Evolutionary conservation across 2,113 vertebrate species (phyloP).

Genomic region (Melanocharis versteri): DNA sequence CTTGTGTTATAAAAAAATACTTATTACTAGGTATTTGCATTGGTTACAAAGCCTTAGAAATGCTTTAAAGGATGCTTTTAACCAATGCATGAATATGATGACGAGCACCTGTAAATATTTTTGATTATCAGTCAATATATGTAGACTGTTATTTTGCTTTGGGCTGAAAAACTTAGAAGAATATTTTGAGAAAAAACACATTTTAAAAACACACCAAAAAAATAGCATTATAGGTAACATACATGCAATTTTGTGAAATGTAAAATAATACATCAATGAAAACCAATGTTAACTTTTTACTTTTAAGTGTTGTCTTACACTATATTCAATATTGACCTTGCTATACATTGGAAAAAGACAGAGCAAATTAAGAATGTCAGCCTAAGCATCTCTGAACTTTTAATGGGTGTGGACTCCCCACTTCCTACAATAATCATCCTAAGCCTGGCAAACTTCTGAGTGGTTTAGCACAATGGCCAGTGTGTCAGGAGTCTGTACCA

Average conservation of each 20-base stretch:
- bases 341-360: background rate
- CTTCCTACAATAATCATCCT: background rate
- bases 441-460: background rate
- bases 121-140: background rate
- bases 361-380: background rate
- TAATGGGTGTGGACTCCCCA: rapidly evolving
- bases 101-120: background rate
- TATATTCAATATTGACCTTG: background rate
- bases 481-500: background rate
- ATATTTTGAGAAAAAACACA: background rate
- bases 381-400: background rate
- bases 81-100: background rate
- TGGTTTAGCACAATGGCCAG: background rate
- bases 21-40: background rate
- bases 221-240: background rate
- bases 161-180: background rate
- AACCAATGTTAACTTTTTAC: background rate
- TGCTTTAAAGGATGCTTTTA: background rate
- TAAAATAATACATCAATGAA: background rate
- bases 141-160: background rate
- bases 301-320: background rate
- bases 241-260: background rate
- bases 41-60: background rate
- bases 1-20: background rate
- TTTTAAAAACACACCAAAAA: background rate